A percentile compares a stretch with the other conserved stretches of the same genome.
Conservation (phyloP, 1,140 invertebrate species). For the Heliconius melpomene region DNA sequence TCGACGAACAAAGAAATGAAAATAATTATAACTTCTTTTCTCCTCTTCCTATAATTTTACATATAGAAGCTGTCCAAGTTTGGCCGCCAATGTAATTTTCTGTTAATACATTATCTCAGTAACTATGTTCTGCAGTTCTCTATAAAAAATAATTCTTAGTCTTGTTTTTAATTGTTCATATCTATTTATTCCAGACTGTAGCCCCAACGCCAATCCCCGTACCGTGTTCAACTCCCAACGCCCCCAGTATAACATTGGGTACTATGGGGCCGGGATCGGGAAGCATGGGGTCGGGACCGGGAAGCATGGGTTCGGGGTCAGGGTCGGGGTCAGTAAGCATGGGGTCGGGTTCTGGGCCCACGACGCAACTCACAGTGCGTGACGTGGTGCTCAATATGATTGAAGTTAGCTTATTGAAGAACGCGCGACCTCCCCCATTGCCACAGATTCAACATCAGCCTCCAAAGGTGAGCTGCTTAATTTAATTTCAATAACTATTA, state of each 20-base stretch:
- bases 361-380: conserved; percentile 84
- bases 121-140: too few species aligned
- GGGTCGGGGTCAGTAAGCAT: conserved; percentile 42
- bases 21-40: too few species aligned
- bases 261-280: conserved; percentile 34
- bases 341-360: conserved; percentile 55
- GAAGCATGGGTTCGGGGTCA: conserved; percentile 37
- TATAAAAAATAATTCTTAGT: too few species aligned
- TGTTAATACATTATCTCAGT: too few species aligned
- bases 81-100: too few species aligned
- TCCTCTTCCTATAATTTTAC: too few species aligned
- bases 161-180: neutral
- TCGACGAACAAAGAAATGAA: too few species aligned
- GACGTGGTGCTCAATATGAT: conserved; percentile 89
- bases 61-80: too few species aligned
- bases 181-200: conserved; percentile 26
- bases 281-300: conserved; percentile 26
- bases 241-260: conserved; percentile 31
- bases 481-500: too few species aligned
- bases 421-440: conserved; percentile 73
- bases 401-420: conserved; percentile 87
- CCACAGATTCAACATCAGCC: conserved; percentile 38
- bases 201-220: conserved; percentile 28
- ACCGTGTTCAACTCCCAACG: conserved; percentile 5
- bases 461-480: conserved; percentile 38